Evolutionary conservation across 2,797 vertebrate species (phyloP).

Genomic region (Poecile montanus): DNA sequence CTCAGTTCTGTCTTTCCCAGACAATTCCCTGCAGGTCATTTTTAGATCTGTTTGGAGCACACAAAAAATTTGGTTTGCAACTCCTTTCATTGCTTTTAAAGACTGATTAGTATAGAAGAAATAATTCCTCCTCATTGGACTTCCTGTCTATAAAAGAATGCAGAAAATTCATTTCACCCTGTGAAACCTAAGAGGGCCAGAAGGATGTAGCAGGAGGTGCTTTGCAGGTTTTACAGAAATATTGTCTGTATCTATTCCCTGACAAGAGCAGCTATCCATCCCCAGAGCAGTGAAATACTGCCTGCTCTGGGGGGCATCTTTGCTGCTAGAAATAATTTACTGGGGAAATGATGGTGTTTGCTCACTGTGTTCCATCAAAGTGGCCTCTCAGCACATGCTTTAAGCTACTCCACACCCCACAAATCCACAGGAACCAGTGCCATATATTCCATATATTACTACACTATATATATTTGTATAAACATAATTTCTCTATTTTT

Average conservation of each 20-base stretch:
- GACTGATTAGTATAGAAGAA: background rate
- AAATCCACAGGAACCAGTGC: background rate
- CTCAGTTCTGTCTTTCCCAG: background rate
- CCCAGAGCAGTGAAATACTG: background rate
- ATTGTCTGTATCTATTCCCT: background rate
- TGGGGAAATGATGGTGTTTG: background rate
- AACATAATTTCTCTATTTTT: rapidly evolving
- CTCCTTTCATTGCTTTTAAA: background rate
- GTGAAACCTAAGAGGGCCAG: background rate
- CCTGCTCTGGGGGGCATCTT: background rate
- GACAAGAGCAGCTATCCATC: background rate
- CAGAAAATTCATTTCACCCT: background rate
- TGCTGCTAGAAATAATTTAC: background rate
- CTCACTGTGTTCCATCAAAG: background rate
- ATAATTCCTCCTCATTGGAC: background rate
- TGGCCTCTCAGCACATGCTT: rapidly evolving
- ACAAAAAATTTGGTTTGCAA: rapidly evolving
- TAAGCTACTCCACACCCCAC: background rate
- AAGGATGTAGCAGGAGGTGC: background rate
- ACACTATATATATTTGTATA: background rate
- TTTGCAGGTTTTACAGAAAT: background rate
- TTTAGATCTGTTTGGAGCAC: background rate
- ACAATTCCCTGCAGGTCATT: background rate
- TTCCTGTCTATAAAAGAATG: rapidly evolving
- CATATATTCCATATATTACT: background rate